Percentiles rank a stretch among this genome's conserved stretches.
These are phyloP conservation scores for Hecatera dysodea DNA, from an alignment of 2,888 invertebrate species.

Conservation along the genomic window DNA sequence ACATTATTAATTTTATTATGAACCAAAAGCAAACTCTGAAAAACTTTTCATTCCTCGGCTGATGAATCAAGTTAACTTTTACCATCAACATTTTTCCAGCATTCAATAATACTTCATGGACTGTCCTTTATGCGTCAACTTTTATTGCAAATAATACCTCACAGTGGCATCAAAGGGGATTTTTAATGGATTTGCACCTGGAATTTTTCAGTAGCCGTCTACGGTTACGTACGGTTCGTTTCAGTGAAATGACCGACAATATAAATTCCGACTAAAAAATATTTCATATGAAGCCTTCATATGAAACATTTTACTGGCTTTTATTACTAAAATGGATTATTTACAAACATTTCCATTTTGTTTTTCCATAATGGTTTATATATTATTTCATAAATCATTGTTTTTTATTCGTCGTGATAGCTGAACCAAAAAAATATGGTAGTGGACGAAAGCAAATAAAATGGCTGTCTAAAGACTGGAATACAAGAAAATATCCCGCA, in stretches of 20 bases:
- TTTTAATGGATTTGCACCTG: conserved; percentile 54
- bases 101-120: neutral
- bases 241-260: conserved; percentile 34
- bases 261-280: conserved; percentile 41
- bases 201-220: conserved; percentile 43
- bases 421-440: neutral
- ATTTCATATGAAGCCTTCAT: conserved; percentile 24
- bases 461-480: neutral
- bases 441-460: neutral
- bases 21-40: neutral
- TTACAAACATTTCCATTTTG: conserved; percentile 27
- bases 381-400: conserved; percentile 23
- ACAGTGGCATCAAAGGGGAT: conserved; percentile 33
- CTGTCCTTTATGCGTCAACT: conserved; percentile 10
- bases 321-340: conserved; percentile 38
- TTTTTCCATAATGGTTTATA: conserved; percentile 26
- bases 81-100: neutral
- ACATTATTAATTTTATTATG: neutral
- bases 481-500: neutral
- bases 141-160: conserved; percentile 50
- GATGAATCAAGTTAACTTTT: neutral
- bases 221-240: conserved; percentile 24
- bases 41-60: neutral
- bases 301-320: conserved; percentile 39
- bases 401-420: neutral